These are phyloP conservation scores for Octopus sinensis DNA, from an alignment of 1,140 invertebrate genomes.

Conservation along the genomic window DNA sequence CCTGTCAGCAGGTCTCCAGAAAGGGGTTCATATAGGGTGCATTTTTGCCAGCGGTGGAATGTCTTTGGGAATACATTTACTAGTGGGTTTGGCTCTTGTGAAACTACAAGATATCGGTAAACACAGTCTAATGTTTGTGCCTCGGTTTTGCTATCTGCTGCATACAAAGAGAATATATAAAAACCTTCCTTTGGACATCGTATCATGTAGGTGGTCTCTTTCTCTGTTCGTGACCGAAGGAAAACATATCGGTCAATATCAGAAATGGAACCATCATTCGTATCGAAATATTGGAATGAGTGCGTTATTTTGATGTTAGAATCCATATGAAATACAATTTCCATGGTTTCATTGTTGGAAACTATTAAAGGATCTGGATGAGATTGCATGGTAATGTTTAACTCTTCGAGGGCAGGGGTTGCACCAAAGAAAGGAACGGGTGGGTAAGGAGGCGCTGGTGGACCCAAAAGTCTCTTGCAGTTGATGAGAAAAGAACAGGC, in stretches of 20 bases:
- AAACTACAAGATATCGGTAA: conserved; percentile 51
- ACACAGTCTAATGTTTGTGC: conserved; percentile 48
- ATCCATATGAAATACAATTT: conserved; percentile 44
- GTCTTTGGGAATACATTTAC: conserved; percentile 50
- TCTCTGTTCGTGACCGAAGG: conserved; percentile 43
- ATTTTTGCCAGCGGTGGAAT: conserved; percentile 51
- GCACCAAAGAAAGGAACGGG: conserved; percentile 51
- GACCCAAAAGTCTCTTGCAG: conserved; percentile 38
- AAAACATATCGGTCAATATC: conserved; percentile 54
- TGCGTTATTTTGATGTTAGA: conserved; percentile 49
- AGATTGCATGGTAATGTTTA: conserved; percentile 42
- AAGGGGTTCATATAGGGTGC: conserved; percentile 52
- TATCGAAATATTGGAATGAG: conserved; percentile 51
- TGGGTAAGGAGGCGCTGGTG: conserved; percentile 43
- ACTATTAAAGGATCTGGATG: conserved; percentile 49
- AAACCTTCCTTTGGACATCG: conserved; percentile 52
- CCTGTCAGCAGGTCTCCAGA: conserved; percentile 49
- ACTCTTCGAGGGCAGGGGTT: conserved; percentile 47
- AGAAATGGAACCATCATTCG: conserved; percentile 40
- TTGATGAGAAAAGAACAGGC: conserved; percentile 51
- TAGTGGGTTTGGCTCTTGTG: conserved; percentile 46
- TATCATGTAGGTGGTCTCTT: conserved; percentile 45
- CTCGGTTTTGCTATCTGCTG: conserved; percentile 31
- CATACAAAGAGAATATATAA: conserved; percentile 54
- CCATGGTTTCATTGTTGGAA: conserved; percentile 43